phyloP scores from a whole-genome alignment of 2,888 invertebrate genomes.

The Melanotus villosus region DNA sequence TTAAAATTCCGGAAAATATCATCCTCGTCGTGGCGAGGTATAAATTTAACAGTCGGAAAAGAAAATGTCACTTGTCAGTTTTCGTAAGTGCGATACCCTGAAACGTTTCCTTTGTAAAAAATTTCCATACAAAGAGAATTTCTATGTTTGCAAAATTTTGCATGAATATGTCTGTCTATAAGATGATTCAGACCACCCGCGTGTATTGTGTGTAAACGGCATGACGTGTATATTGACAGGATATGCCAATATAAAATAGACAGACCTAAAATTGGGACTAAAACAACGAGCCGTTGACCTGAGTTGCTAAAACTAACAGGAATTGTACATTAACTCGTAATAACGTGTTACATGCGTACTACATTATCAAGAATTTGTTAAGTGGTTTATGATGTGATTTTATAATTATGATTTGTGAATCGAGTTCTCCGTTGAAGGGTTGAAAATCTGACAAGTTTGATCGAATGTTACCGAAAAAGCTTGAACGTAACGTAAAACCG shows the following conservation, averaged over 20 bases:
- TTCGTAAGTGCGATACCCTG: constrained; percentile 2
- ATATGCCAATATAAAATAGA: constrained; percentile 31
- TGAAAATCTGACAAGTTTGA: no score
- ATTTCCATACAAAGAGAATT: constrained; percentile 27
- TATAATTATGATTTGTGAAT: background rate
- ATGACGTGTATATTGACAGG: constrained; percentile 29
- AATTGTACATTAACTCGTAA: constrained; percentile 17
- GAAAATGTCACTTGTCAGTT: constrained; percentile 16
- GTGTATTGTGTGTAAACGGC: background rate
- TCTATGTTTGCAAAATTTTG: constrained; percentile 18
- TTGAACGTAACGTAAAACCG: no score
- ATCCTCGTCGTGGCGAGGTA: no score
- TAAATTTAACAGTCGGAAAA: background rate
- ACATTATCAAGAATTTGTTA: background rate
- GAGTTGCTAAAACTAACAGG: constrained; percentile 12
- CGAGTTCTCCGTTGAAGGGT: no score
- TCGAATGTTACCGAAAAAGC: no score
- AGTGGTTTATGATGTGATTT: background rate
- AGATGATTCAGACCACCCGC: constrained; percentile 23
- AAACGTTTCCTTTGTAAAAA: constrained; percentile 22
- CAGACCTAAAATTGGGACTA: constrained; percentile 20
- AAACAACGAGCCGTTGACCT: constrained; percentile 24
- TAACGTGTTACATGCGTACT: background rate
- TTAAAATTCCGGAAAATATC: no score
- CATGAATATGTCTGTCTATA: constrained; percentile 22